Evolutionary conservation across 2,113 vertebrate genomes (phyloP), one percentile per base, ranked within the genome.

Genomic region (Mormyrus iriodes): DNA sequence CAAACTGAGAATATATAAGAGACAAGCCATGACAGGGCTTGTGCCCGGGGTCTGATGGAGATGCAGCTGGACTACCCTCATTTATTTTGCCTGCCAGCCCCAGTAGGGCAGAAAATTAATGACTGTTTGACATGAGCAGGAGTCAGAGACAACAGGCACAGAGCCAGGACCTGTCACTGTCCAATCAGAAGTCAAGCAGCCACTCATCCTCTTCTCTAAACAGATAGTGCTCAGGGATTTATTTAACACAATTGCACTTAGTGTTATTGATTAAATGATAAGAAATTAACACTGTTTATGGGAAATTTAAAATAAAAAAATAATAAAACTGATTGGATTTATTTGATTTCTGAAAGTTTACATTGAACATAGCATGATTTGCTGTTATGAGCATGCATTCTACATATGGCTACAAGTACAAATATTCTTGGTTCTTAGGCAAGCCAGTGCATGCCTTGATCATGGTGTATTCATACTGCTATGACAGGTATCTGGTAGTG

Each of bases 101-200:
- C 73, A 79, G 73, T 35, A 79, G 73, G 73, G 73, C 73, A 79
- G 73, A 79, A 79, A 79, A 79, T 79, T 35, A 79, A 79, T 79
- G 35, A 79, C 73, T 42, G 35, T 79, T 79, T 42, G 35, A 79
- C 73, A 79, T 17, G 73, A 79, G 13, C 73, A 79, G 73, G 73
- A 79, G 42, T 42, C 35, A 79, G 13, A 79, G 73, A 79, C 35
- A 79, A 39, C 35, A 42, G 73, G 73, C 73, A 79, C 73, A 19
- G 17, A 42, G 73, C 73, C 73, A 79, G 35, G 73, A 4, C 35
- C 12, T 19, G 35, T 79, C 73, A 79, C 73, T 8, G n/a, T 39
- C 73, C 73, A 79, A 79, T 79, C 73, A 42, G 35, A 79, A 79
- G 73, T 35, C 15, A 79, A 1, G 5, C 15, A 17, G 4, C 27